Percentiles rank a stretch among this genome's conserved stretches.
These are phyloP conservation scores for Ypsolopha sequella DNA, from an alignment of 2,888 invertebrate species.

Conservation along the genomic window DNA sequence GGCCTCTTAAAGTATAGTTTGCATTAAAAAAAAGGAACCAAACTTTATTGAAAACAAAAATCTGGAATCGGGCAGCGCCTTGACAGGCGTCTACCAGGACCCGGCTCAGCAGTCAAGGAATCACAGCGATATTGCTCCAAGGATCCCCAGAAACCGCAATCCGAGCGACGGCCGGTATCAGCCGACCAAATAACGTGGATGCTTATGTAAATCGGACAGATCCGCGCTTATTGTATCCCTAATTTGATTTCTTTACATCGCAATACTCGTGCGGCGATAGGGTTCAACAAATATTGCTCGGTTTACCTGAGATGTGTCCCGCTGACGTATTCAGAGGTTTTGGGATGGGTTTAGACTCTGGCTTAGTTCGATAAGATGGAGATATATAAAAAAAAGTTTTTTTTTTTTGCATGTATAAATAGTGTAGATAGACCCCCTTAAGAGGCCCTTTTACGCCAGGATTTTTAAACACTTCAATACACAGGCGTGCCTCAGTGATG, in stretches of 20 bases:
- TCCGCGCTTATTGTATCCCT: constrained; percentile 68
- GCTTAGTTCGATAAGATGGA: neutral
- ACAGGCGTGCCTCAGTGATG: no score
- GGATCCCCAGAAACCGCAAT: constrained; percentile 41
- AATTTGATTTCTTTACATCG: constrained; percentile 63
- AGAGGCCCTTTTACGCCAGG: no score
- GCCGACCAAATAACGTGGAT: constrained; percentile 61
- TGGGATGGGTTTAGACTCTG: neutral
- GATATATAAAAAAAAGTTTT: no score
- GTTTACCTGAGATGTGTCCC: constrained; percentile 38
- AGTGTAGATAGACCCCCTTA: no score
- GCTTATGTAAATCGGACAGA: constrained; percentile 66
- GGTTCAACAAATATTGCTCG: constrained; percentile 54
- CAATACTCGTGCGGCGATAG: constrained; percentile 49
- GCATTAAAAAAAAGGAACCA: neutral
- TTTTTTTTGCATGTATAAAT: no score
- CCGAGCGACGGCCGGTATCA: constrained; percentile 60
- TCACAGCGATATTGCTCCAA: constrained; percentile 56
- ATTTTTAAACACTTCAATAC: no score
- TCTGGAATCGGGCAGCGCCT: neutral
- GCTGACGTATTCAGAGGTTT: constrained; percentile 13
- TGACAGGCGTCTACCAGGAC: constrained; percentile 1
- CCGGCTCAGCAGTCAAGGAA: constrained; percentile 14
- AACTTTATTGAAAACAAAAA: neutral
- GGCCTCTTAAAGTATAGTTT: no score